Percentiles rank a stretch among this genome's conserved stretches.
These are phyloP conservation scores for Coptodon rendalli DNA, from an alignment of 2,113 vertebrate genomes.

Conservation along the genomic window DNA sequence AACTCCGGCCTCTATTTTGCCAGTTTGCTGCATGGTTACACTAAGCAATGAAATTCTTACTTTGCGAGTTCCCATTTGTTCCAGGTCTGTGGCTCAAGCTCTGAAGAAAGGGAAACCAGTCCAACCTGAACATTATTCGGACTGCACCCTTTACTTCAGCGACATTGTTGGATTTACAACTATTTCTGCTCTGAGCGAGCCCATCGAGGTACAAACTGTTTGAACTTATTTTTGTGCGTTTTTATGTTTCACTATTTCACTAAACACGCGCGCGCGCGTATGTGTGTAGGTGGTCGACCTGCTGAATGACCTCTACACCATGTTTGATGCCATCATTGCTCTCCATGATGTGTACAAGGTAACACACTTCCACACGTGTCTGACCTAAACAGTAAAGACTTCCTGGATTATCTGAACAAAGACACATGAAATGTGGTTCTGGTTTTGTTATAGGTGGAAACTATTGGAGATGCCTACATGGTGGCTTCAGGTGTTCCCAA, in stretches of 20 bases:
- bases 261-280: not conserved
- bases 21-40: not conserved
- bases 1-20: fast-evolving
- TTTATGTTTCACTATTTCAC: not conserved
- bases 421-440: not conserved
- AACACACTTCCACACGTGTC: not conserved
- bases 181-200: conserved; percentile 85
- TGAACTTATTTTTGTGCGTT: fast-evolving
- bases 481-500: conserved; percentile 84
- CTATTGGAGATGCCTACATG: conserved; percentile 86
- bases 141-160: conserved; percentile 85
- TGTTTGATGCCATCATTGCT: conserved; percentile 86
- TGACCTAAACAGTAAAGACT: not conserved
- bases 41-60: not conserved
- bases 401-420: not conserved
- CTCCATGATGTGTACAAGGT: conserved; percentile 85
- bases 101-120: conserved; percentile 81
- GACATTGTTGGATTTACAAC: conserved; percentile 90
- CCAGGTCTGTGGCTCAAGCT: conserved; percentile 80
- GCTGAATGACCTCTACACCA: conserved; percentile 84
- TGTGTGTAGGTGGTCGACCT: conserved; percentile 73
- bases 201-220: conserved; percentile 75
- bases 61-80: fast-evolving
- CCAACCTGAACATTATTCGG: conserved; percentile 79
- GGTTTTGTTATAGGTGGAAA: conserved; percentile 66